Conservation (phyloP, 2,888 invertebrate genomes). For the Sepiola atlantica region DNA sequence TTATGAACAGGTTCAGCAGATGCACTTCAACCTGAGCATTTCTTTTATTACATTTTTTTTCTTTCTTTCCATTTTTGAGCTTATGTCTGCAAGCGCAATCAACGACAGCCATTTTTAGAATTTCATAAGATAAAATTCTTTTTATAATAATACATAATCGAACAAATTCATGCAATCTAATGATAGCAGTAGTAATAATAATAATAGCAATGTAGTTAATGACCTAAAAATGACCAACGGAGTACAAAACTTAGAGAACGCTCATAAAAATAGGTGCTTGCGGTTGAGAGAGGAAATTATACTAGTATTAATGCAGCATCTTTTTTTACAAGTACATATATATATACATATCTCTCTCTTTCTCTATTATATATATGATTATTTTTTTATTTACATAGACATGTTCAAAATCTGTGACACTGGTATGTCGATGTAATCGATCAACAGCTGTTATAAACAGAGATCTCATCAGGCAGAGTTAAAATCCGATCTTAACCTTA, state of each 20-base stretch:
- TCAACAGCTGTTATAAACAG: no score
- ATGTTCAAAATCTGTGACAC: no score
- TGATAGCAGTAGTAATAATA: no score
- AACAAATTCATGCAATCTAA: background rate
- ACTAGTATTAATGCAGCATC: no score
- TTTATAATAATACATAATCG: background rate
- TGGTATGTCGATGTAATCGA: no score
- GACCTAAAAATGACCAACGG: background rate
- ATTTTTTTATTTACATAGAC: no score
- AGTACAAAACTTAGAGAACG: background rate
- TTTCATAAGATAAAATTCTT: background rate
- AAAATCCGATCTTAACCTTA: no score
- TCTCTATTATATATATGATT: no score
- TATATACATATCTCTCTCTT: no score
- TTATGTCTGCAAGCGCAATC: background rate
- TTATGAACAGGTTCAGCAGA: background rate
- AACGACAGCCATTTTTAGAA: background rate
- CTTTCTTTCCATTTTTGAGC: background rate
- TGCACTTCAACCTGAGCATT: background rate
- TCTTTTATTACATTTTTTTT: background rate
- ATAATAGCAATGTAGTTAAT: background rate
- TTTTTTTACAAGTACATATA: no score
- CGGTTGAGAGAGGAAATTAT: background rate
- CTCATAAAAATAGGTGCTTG: background rate
- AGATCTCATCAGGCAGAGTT: no score